Evolutionary conservation across 2,888 invertebrate species (phyloP).

Genomic region (Plagodis dolabraria): DNA sequence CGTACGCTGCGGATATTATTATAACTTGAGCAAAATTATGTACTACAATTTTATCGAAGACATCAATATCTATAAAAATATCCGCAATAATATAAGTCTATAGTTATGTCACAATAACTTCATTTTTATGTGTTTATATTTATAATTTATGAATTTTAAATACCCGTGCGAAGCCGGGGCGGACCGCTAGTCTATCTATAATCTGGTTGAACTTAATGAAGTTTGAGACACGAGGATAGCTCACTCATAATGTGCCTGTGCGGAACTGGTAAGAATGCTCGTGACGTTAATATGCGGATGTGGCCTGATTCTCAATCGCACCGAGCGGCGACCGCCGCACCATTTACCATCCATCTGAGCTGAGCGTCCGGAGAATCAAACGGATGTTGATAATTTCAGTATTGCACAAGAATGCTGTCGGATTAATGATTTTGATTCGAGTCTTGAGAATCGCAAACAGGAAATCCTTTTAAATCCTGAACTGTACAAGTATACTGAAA

Average conservation of each 20-base stretch:
- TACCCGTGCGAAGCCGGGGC: too few species aligned
- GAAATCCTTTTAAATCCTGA: conserved; percentile 6
- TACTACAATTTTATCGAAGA: too few species aligned
- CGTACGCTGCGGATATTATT: too few species aligned
- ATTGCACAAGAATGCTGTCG: conserved; percentile 50
- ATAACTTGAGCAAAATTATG: too few species aligned
- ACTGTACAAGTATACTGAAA: background rate
- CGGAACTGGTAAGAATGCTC: conserved; percentile 63
- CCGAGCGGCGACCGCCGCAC: conserved; percentile 45
- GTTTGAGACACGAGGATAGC: conserved; percentile 2
- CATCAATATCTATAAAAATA: too few species aligned
- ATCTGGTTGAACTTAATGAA: conserved; percentile 3
- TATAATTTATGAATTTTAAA: too few species aligned
- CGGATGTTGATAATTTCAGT: conserved; percentile 68
- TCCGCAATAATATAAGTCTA: too few species aligned
- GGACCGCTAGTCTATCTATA: too few species aligned
- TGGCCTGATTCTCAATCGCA: conserved; percentile 73
- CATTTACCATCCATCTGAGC: conserved; percentile 61
- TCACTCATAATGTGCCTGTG: conserved; percentile 37
- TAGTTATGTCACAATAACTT: too few species aligned
- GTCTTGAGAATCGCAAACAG: conserved; percentile 25
- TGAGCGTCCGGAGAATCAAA: conserved; percentile 57
- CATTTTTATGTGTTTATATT: too few species aligned
- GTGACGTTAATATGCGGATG: conserved; percentile 71
- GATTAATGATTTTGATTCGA: conserved; percentile 45